Evolutionary conservation across 2,797 vertebrate genomes (phyloP), one percentile per base, ranked within the genome.

Genomic region (Dendrocincla tyrannina): DNA sequence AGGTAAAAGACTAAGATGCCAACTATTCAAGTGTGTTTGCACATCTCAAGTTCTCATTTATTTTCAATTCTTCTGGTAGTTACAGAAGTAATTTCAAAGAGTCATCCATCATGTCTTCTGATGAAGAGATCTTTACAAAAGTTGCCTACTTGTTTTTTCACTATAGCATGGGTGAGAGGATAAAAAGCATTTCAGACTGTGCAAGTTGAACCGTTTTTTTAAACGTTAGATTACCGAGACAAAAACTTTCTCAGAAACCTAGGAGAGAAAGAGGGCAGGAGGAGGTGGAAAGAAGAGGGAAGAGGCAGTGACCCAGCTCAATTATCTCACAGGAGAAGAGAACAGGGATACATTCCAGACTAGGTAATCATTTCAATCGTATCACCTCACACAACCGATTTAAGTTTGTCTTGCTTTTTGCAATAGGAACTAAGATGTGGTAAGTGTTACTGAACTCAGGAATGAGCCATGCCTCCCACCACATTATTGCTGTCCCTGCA

Each of bases 41-140:
- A 22, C 12, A 11, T 63, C 50, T 85, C 66, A 75, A 41, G 44
- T 84, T 90, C 67, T 81, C 46, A 50, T 55, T 91, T 93, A 37
- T 66, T 84, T 93, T 77, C 73, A 85, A 8, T 68, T 81, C 66
- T 58, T 88, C 62, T 68, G 20, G 32, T 78, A 89, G 63, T 77
- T 91, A 68, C n/a, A 78, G 30, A 81, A 91, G 44, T 59, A 85
- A 88, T 68, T 88, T 88, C 33, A 74, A 86, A 91, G 76, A 92
- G 53, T 20, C 63, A 81, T 90, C 35, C 74, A 88, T 88, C 79
- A 86, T 11, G 32, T 28, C 49, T 81, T 22, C 42, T 66, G 42
- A 73, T 63, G 41, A 90, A 67, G 25, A 33, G 16, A 10, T 33
- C 59, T 76, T 88, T 53, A 81, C 24, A 87, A 94, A 94, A 79